Evolutionary conservation across 2,797 vertebrate genomes (phyloP).

Genomic region (Aldrovandia affinis): DNA sequence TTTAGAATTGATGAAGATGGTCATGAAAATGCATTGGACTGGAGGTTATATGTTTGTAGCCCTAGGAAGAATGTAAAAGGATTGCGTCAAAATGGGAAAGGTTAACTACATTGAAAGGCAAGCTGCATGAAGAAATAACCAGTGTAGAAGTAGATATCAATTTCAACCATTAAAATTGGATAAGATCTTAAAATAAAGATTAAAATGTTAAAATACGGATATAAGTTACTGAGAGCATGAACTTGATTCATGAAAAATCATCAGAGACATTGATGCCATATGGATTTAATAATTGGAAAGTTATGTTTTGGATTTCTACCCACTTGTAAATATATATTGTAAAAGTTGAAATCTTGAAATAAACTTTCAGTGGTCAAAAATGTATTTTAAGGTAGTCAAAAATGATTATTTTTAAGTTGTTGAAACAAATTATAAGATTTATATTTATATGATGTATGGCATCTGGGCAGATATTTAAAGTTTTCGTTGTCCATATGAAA

Average conservation of each 20-base stretch:
- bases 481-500: background rate
- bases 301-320: background rate
- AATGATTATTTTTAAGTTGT: too few relatives aligned
- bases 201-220: too few relatives aligned
- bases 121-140: conserved; percentile 21
- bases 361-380: background rate
- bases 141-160: background rate
- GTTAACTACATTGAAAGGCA: conserved; percentile 44
- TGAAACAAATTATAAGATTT: background rate
- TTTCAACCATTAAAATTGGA: background rate
- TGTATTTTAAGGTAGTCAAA: too few relatives aligned
- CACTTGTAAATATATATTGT: background rate
- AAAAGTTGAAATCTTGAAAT: background rate
- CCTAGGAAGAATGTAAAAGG: conserved; percentile 50
- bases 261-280: background rate
- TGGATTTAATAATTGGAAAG: background rate
- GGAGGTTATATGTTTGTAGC: conserved; percentile 49
- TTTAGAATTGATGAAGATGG: conserved; percentile 48
- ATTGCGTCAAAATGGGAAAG: conserved; percentile 44
- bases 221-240: background rate
- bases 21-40: conserved; percentile 54
- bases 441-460: background rate
- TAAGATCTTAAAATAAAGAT: background rate
- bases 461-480: background rate
- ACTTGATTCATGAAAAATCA: background rate